Evolutionary conservation across 2,888 invertebrate species (phyloP), one percentile per base, ranked within the genome.

Genomic region (Eulithis testata): DNA sequence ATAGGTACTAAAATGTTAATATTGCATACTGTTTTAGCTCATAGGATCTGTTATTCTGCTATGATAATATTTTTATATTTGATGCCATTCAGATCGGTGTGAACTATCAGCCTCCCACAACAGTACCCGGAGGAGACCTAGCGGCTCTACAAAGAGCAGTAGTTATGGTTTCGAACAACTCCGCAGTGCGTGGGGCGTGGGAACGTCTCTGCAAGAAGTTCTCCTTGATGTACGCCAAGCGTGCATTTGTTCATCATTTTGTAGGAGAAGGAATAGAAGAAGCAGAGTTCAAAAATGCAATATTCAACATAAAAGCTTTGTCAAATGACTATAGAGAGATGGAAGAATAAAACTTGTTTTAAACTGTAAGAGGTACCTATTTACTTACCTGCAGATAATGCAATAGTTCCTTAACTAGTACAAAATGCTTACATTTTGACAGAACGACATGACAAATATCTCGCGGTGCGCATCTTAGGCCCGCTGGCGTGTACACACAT

Each of bases 161-260:
- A 2, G 96, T 96, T 68, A 97, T 98, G 96, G 93, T 98, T 60
- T 96, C 97, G 63, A 98, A 98, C 84, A 97, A 85, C 56, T 93
- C 98, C 76, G 96, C 95, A 44, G 96, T 98, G 68, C 95, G 95
- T 60, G 94, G 95, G 36, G 96, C 97, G 4, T 98, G 98, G 98
- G 94, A 95, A 66, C 94, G 96, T 60, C 89, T 98, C 14, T 94
- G 95, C 76, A 94, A 94, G 76, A 98, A 98, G 85, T 98, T 96
- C 83, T 96, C 96, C 68, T 85, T 96, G 58, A 96, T 98, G 95
- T 97, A 95, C 78, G 94, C 95, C 63, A 97, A 97, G 82, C 94
- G 97, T 63, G 97, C 98, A 5, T 98, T 98, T 84, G 95, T 98
- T 11, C 98, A 98, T 87, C 98, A 98, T 94, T 98, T 96, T 77